Conservation (phyloP, 1,140 invertebrate species). For the Globodera rostochiensis region DNA sequence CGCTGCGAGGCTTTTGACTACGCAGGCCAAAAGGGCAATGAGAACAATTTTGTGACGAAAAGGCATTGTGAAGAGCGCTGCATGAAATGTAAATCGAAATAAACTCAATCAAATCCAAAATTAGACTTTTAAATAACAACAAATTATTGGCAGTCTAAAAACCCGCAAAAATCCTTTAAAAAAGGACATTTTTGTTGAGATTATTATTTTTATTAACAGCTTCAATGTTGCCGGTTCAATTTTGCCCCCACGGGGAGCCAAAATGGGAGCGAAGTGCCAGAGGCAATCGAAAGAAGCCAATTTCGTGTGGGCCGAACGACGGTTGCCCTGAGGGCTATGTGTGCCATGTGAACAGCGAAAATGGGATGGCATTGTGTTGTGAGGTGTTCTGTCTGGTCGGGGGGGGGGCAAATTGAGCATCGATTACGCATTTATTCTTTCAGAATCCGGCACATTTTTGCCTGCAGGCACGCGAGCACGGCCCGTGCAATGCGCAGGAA, state of each 20-base stretch:
- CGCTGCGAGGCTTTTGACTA: constrained; percentile 42
- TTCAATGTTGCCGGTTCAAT: constrained; percentile 2
- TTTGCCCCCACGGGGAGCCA: constrained; percentile 62
- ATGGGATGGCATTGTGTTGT: constrained; percentile 57
- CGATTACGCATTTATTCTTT: constrained; percentile 4
- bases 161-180: background rate
- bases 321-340: constrained; percentile 57
- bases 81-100: constrained; percentile 12
- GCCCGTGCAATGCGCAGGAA: constrained; percentile 64
- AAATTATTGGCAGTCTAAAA: background rate
- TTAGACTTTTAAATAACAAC: no score
- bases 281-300: background rate
- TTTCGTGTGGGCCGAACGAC: constrained; percentile 12
- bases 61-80: constrained; percentile 32
- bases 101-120: no score
- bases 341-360: constrained; percentile 62
- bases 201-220: no score
- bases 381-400: constrained; percentile 36
- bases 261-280: constrained; percentile 19
- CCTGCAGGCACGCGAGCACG: constrained; percentile 58
- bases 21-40: constrained; percentile 69
- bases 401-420: background rate
- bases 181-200: constrained; percentile 6
- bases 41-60: constrained; percentile 81
- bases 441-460: constrained; percentile 64